Evolutionary conservation across 2,113 vertebrate genomes (phyloP).

Genomic region (Nesogale talazaci): DNA sequence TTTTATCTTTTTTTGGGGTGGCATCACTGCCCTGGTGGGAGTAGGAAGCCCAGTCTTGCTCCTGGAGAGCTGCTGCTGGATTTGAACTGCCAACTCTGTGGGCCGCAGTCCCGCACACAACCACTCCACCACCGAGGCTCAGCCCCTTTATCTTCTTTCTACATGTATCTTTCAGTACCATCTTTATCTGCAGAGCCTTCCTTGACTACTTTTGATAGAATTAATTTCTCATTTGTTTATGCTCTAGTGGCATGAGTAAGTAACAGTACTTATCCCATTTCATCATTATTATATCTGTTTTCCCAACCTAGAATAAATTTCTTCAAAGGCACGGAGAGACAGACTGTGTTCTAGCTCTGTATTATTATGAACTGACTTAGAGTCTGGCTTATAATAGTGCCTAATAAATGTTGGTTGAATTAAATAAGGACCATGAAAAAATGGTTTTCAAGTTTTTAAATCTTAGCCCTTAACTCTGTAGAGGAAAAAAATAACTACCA

Average conservation of each 20-base stretch:
- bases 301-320: conserved; percentile 19
- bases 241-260: not conserved
- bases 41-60: no score
- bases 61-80: no score
- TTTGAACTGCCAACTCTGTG: no score
- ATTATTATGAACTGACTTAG: not conserved
- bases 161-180: no score
- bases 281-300: not conserved
- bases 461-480: conserved; percentile 18
- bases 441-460: conserved; percentile 54
- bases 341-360: conserved; percentile 10
- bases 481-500: not conserved
- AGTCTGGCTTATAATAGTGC: not conserved
- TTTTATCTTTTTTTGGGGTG: no score
- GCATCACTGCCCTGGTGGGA: no score
- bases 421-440: conserved; percentile 45
- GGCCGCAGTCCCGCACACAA: no score
- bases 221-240: not conserved
- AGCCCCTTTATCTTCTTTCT: no score
- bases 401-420: conserved; percentile 24
- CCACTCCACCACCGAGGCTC: no score
- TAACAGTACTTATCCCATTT: not conserved
- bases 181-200: conserved; percentile 8
- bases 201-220: not conserved
- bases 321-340: not conserved